Percentiles rank a stretch among this genome's conserved stretches.
Conservation (phyloP, 2,113 vertebrate genomes). For the Lontra canadensis region DNA sequence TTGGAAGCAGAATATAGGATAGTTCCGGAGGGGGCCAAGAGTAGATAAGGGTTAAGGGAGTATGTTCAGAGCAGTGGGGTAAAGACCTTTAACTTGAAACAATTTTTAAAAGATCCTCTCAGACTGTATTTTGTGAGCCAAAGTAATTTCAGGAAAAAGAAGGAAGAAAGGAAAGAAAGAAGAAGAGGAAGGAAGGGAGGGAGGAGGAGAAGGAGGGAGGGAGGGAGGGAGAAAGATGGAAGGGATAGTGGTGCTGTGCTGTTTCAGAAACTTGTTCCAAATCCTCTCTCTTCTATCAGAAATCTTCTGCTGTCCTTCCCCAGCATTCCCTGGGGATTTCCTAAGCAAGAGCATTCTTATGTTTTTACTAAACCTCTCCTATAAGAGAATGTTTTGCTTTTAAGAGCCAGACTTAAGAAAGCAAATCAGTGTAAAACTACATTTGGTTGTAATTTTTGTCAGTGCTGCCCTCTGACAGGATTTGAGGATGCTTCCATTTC, state of each 20-base stretch:
- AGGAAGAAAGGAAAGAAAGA: not conserved
- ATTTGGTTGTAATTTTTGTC: constrained; percentile 67
- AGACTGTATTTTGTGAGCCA: not conserved
- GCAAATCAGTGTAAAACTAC: not conserved
- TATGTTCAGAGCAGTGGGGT: not conserved
- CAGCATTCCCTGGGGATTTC: not conserved
- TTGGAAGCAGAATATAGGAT: not conserved
- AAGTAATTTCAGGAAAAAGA: not conserved
- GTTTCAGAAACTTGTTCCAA: constrained; percentile 29
- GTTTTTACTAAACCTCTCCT: constrained; percentile 32
- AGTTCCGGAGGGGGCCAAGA: not conserved
- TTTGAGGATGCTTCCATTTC: constrained; percentile 42
- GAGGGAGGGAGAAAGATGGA: not conserved
- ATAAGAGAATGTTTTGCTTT: constrained; percentile 31
- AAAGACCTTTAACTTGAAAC: not conserved
- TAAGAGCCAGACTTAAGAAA: constrained; percentile 33
- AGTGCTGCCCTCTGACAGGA: constrained; percentile 33
- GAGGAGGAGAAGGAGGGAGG: no score
- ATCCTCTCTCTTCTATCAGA: constrained; percentile 49
- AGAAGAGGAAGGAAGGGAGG: no score
- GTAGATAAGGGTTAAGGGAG: not conserved
- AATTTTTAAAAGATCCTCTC: not conserved
- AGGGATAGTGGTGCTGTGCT: not conserved
- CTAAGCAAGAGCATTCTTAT: not conserved
- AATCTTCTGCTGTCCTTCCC: constrained; percentile 45